Percentiles rank a stretch among this genome's conserved stretches.
Conservation (phyloP, 1,140 invertebrate species). For the Drosophila chauvacae region DNA sequence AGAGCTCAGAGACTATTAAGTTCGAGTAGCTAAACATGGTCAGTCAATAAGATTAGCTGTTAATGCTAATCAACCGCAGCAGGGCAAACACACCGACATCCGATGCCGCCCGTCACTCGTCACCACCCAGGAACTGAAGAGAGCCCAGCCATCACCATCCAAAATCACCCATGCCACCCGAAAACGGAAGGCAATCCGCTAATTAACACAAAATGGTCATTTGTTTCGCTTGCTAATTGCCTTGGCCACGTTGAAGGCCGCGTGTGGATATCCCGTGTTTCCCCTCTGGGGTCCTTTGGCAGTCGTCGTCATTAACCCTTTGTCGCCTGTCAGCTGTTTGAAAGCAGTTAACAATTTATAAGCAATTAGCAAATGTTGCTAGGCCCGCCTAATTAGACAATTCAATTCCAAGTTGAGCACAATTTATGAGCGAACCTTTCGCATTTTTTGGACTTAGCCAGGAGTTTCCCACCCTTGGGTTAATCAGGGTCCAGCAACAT, state of each 20-base stretch:
- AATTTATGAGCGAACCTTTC: slow-evolving; percentile 37
- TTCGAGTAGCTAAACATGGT: slow-evolving; percentile 21
- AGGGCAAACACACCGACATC: slow-evolving; percentile 23
- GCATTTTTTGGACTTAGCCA: slow-evolving; percentile 1
- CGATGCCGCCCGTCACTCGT: slow-evolving; percentile 17
- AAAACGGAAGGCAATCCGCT: slow-evolving; percentile 41
- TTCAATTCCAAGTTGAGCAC: slow-evolving; percentile 35
- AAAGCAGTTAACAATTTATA: slow-evolving; percentile 73
- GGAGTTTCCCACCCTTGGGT: slow-evolving; percentile 18
- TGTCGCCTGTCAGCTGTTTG: slow-evolving; percentile 59
- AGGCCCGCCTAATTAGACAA: slow-evolving; percentile 59
- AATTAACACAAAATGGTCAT: slow-evolving; percentile 76
- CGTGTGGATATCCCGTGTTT: slow-evolving; percentile 13
- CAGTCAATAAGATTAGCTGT: slow-evolving; percentile 55
- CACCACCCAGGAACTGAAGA: neutral
- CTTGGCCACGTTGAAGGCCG: slow-evolving; percentile 17
- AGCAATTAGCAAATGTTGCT: slow-evolving; percentile 68
- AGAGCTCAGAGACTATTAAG: slow-evolving; percentile 32
- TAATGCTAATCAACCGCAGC: slow-evolving; percentile 43
- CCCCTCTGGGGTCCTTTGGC: slow-evolving; percentile 32
- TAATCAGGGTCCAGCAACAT: slow-evolving; percentile 20
- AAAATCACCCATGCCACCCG: slow-evolving; percentile 7
- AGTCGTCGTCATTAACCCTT: slow-evolving; percentile 63
- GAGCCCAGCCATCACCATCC: neutral
- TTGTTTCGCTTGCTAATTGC: slow-evolving; percentile 73